These are phyloP conservation scores for Wiebesia pumilae DNA, from an alignment of 1,140 invertebrate genomes.

Conservation along the genomic window DNA sequence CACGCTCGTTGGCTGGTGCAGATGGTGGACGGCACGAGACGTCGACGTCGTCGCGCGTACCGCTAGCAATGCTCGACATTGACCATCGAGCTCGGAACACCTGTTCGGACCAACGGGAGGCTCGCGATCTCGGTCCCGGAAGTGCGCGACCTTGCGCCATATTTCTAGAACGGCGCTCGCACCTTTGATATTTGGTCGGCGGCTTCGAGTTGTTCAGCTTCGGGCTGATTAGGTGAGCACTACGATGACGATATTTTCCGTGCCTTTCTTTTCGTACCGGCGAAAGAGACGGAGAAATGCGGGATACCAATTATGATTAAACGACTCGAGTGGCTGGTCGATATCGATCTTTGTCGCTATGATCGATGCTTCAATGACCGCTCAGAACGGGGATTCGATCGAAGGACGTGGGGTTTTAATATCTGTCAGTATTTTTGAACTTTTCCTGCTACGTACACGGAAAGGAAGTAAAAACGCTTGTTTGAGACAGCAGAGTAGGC, in stretches of 20 bases:
- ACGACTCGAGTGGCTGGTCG: background rate
- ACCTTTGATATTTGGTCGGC: slow-evolving; percentile 1
- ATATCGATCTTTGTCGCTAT: background rate
- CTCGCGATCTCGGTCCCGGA: slow-evolving; percentile 1
- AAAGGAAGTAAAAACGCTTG: background rate
- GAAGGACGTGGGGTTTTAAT: background rate
- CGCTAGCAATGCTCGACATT: slow-evolving; percentile 37
- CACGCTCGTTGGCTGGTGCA: slow-evolving; percentile 1
- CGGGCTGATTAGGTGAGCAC: background rate
- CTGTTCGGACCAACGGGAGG: too few species aligned
- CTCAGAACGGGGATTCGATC: too few species aligned
- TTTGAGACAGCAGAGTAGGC: background rate
- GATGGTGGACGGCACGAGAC: background rate
- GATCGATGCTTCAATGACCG: background rate
- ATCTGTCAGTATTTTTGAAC: background rate
- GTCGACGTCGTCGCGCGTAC: too few species aligned
- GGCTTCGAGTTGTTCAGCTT: background rate
- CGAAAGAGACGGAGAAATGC: background rate
- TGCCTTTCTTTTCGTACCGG: background rate
- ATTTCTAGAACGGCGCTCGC: background rate
- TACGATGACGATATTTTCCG: background rate
- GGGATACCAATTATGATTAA: background rate
- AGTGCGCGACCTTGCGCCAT: slow-evolving; percentile 30
- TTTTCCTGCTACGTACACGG: background rate
- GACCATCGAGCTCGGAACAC: background rate